Conservation (phyloP, 2,888 invertebrate genomes). For the Rhogogaster chlorosoma region DNA sequence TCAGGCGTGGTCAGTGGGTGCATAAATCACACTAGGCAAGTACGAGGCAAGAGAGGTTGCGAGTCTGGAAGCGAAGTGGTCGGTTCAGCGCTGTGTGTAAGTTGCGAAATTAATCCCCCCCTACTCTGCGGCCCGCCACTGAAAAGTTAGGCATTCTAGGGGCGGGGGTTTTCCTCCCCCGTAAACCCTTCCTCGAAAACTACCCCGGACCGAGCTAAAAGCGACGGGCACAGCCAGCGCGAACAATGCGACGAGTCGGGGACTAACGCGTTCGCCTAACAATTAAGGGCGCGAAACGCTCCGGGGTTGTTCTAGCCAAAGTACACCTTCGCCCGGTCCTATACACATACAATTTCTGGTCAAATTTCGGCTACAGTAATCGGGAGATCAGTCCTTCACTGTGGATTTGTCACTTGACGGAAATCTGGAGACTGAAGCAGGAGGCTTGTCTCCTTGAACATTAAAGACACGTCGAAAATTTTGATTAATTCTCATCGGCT, state of each 20-base stretch:
- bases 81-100: slow-evolving; percentile 56
- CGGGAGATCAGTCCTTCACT: slow-evolving; percentile 5
- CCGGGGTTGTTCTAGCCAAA: slow-evolving; percentile 30
- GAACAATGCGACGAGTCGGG: slow-evolving; percentile 47
- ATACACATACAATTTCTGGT: neutral
- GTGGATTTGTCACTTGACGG: neutral
- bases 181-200: neutral
- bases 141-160: slow-evolving; percentile 57
- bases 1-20: slow-evolving; percentile 28
- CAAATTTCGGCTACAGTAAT: slow-evolving; percentile 7
- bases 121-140: slow-evolving; percentile 54
- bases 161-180: slow-evolving; percentile 25
- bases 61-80: slow-evolving; percentile 21
- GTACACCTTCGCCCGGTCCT: slow-evolving; percentile 3
- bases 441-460: neutral
- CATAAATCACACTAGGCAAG: slow-evolving; percentile 34
- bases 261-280: slow-evolving; percentile 36
- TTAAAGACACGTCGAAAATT: neutral
- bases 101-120: slow-evolving; percentile 62
- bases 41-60: slow-evolving; percentile 9
- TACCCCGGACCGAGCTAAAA: slow-evolving; percentile 17
- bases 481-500: neutral
- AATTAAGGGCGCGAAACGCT: slow-evolving; percentile 43
- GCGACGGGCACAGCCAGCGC: neutral
- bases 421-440: neutral